Conservation (phyloP, 2,797 vertebrate species). For the Catamblyrhynchus diadema region DNA sequence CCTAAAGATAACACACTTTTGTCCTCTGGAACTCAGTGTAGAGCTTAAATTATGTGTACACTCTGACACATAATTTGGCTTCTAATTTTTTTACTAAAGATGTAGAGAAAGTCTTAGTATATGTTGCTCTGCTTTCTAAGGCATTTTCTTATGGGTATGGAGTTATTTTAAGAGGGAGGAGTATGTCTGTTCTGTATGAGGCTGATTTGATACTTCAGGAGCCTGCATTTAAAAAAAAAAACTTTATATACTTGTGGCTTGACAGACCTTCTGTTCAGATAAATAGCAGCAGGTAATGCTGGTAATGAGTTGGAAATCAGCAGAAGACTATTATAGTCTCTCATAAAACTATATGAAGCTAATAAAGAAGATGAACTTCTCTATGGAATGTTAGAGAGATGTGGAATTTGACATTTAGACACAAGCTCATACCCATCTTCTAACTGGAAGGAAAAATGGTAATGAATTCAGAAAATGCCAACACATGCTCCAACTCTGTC, state of each 20-base stretch:
- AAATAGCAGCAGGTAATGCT: neutral
- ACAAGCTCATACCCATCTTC: neutral
- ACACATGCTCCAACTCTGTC: neutral
- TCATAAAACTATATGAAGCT: neutral
- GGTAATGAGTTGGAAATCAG: neutral
- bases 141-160: neutral
- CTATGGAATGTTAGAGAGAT: neutral
- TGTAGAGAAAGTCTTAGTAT: neutral
- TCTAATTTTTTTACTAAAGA: neutral
- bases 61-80: neutral
- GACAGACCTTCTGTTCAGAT: neutral
- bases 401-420: neutral
- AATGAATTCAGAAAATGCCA: neutral
- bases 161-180: neutral
- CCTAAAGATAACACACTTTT: neutral
- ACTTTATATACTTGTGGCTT: neutral
- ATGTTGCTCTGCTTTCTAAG: neutral
- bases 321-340: neutral
- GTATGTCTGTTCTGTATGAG: neutral
- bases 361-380: neutral
- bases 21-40: neutral
- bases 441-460: neutral
- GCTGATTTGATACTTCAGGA: neutral
- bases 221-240: neutral
- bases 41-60: neutral